phyloP scores from a whole-genome alignment of 2,797 vertebrate genomes.

The Pipistrellus pipistrellus region DNA sequence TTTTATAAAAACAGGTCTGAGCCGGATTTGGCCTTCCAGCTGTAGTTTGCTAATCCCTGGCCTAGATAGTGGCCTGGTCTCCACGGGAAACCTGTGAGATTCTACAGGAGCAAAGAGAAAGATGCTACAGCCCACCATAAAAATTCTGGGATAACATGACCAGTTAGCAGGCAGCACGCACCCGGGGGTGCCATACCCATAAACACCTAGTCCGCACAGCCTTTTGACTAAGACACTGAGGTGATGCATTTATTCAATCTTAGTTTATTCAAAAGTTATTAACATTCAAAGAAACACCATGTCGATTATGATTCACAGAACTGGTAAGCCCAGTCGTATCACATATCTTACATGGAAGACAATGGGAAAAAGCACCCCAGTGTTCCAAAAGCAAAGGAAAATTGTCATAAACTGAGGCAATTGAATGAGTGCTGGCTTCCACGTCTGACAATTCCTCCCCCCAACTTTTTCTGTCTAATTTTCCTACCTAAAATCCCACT shows the following conservation, averaged over 20 bases:
- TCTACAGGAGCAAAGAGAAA: background rate
- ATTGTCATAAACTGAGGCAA: background rate
- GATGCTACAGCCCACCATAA: background rate
- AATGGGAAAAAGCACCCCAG: background rate
- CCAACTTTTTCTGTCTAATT: background rate
- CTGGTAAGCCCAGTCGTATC: background rate
- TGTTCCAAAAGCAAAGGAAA: slow-evolving; percentile 35
- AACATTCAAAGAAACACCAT: background rate
- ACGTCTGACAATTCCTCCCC: background rate
- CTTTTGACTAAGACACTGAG: background rate
- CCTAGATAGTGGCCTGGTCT: background rate
- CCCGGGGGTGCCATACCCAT: background rate
- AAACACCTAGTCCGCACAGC: background rate
- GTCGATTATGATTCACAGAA: background rate
- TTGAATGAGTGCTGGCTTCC: background rate
- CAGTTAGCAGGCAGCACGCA: background rate
- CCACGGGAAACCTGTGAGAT: background rate
- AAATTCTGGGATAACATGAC: background rate
- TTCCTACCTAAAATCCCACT: background rate
- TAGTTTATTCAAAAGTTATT: background rate
- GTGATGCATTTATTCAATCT: background rate
- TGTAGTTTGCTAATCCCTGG: background rate
- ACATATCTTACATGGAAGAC: background rate
- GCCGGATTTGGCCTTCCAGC: background rate
- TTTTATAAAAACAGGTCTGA: background rate